Evolutionary conservation across 2,888 invertebrate species (phyloP).

Genomic region (Tenthredo notha): DNA sequence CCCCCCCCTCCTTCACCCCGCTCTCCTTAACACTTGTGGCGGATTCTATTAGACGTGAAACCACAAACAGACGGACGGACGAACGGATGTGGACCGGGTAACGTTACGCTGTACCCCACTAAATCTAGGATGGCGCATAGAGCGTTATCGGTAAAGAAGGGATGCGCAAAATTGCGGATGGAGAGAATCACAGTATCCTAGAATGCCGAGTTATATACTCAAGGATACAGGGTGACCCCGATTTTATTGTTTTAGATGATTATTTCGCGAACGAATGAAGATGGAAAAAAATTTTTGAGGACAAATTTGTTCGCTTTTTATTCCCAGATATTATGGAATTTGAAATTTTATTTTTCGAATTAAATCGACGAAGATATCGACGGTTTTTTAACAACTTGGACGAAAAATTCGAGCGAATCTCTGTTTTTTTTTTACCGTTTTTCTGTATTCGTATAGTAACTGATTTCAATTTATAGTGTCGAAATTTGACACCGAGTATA

Average conservation of each 20-base stretch:
- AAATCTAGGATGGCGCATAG: background rate
- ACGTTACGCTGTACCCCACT: background rate
- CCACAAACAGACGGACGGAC: slow-evolving; percentile 13
- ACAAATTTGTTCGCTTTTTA: background rate
- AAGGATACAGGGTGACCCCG: background rate
- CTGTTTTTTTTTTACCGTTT: background rate
- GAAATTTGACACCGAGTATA: background rate
- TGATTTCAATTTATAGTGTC: background rate
- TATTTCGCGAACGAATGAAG: background rate
- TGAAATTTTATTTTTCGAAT: background rate
- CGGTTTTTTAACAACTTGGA: background rate
- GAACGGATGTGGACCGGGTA: background rate
- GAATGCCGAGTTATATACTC: background rate
- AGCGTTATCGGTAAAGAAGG: slow-evolving; percentile 22
- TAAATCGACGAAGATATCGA: background rate
- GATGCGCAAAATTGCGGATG: background rate
- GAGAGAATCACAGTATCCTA: background rate
- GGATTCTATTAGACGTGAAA: slow-evolving; percentile 25
- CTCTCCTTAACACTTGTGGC: slow-evolving; percentile 10
- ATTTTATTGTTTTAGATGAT: background rate
- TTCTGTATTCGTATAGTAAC: background rate
- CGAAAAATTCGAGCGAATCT: background rate
- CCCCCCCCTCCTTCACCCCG: background rate
- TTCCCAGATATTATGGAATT: background rate
- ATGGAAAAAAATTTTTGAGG: background rate